phyloP scores from a whole-genome alignment of 2,888 invertebrate species.

The Clepsis dumicolana region DNA sequence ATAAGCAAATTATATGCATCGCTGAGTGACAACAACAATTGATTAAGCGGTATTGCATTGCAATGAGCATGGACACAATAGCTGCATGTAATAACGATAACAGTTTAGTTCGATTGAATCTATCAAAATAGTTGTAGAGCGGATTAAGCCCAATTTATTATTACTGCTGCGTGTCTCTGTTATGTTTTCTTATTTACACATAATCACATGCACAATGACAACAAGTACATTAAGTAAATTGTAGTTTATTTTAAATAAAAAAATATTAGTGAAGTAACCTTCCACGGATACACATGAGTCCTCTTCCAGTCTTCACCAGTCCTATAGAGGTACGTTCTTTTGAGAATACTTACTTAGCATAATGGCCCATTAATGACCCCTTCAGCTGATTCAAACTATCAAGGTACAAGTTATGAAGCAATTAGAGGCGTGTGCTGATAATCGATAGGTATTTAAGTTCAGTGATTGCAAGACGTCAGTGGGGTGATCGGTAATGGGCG shows the following conservation, averaged over 20 bases:
- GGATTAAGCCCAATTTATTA: background rate
- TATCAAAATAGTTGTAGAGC: background rate
- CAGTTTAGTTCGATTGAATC: background rate
- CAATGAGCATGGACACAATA: background rate
- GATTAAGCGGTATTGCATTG: background rate
- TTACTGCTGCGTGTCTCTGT: no score
- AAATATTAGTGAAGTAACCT: no score
- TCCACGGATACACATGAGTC: no score
- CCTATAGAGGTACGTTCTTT: no score
- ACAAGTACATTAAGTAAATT: no score
- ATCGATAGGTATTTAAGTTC: conserved; percentile 27
- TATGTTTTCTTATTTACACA: background rate
- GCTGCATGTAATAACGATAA: background rate
- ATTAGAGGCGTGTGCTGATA: conserved; percentile 14
- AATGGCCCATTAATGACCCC: background rate
- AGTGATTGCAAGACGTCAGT: conserved; percentile 30
- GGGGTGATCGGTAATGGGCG: conserved; percentile 28
- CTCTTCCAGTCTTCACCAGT: no score
- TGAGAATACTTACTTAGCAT: background rate
- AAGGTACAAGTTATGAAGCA: conserved; percentile 7
- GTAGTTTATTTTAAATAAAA: no score
- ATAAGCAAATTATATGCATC: background rate
- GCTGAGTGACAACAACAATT: background rate
- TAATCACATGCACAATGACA: background rate
- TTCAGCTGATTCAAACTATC: background rate